These are phyloP conservation scores for Luidia sarsii DNA, from an alignment of 53 echinoderm and acorn worm genomes.

Conservation along the genomic window DNA sequence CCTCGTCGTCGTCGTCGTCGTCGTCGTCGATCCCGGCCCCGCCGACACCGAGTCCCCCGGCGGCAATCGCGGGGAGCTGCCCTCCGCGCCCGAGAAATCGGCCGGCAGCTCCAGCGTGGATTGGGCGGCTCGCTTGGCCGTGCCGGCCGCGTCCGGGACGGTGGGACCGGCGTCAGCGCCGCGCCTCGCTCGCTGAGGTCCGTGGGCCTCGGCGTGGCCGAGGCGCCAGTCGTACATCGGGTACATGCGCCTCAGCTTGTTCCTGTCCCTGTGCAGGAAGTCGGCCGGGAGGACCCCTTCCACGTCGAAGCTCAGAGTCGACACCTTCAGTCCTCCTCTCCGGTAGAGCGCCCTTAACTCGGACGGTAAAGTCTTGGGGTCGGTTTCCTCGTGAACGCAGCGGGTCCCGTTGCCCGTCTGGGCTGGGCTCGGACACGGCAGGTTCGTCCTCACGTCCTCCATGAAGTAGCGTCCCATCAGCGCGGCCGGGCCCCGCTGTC, in stretches of 20 bases:
- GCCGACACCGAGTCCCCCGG: neutral
- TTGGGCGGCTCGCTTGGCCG: neutral
- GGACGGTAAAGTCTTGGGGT: slow-evolving; percentile 9
- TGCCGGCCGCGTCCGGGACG: neutral
- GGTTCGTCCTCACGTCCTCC: too few relatives aligned
- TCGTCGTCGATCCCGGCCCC: neutral
- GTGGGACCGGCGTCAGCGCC: neutral
- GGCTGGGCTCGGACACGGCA: too few relatives aligned
- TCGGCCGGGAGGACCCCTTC: slow-evolving; percentile 61
- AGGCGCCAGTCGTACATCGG: slow-evolving; percentile 94
- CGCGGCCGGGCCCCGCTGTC: neutral
- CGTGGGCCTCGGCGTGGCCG: slow-evolving; percentile 24
- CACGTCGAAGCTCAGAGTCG: slow-evolving; percentile 60
- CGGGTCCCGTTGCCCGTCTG: neutral
- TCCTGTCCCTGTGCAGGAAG: slow-evolving; percentile 63
- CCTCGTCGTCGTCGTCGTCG: neutral
- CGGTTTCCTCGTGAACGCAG: too few relatives aligned
- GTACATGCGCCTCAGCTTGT: slow-evolving; percentile 70
- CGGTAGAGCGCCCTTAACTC: slow-evolving; percentile 68
- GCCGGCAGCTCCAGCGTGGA: slow-evolving; percentile 12
- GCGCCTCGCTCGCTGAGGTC: neutral
- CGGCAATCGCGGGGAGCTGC: neutral
- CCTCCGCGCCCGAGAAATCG: neutral
- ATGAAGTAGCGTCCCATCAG: too few relatives aligned
- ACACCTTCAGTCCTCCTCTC: slow-evolving; percentile 49